phyloP scores from a whole-genome alignment of 2,888 invertebrate species.

The Drosophila pegasa region DNA sequence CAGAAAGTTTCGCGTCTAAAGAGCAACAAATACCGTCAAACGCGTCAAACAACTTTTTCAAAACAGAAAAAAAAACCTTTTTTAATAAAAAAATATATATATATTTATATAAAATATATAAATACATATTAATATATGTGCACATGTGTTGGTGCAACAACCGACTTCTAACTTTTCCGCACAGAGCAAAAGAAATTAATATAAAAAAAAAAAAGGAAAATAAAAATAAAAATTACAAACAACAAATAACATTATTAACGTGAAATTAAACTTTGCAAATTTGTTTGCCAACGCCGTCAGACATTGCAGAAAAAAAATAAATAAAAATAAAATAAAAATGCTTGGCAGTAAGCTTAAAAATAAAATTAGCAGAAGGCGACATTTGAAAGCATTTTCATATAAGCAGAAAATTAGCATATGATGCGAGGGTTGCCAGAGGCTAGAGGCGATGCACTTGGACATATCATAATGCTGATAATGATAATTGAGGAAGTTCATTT shows the following conservation, averaged over 20 bases:
- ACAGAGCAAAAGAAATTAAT: slow-evolving; percentile 36
- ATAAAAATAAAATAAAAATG: background rate
- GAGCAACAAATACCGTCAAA: slow-evolving; percentile 41
- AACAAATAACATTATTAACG: slow-evolving; percentile 72
- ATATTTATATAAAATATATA: background rate
- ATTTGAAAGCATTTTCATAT: slow-evolving; percentile 7
- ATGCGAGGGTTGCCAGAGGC: background rate
- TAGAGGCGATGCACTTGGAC: too few relatives aligned
- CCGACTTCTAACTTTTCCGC: slow-evolving; percentile 46
- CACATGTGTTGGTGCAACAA: slow-evolving; percentile 30
- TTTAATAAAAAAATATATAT: slow-evolving; percentile 27
- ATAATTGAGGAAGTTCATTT: too few relatives aligned
- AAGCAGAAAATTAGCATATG: background rate
- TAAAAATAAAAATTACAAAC: slow-evolving; percentile 5
- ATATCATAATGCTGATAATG: too few relatives aligned
- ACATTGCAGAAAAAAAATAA: background rate
- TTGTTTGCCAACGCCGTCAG: slow-evolving; percentile 41
- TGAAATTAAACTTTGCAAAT: slow-evolving; percentile 76
- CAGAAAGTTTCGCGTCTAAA: slow-evolving; percentile 62
- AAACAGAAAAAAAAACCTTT: slow-evolving; percentile 30
- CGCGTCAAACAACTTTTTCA: slow-evolving; percentile 33
- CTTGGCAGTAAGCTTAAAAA: slow-evolving; percentile 6
- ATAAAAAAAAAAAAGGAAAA: slow-evolving; percentile 14
- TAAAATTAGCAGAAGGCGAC: background rate
- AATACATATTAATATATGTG: slow-evolving; percentile 5